Evolutionary conservation across 2,888 invertebrate species (phyloP).

Genomic region (Apamea sordens): DNA sequence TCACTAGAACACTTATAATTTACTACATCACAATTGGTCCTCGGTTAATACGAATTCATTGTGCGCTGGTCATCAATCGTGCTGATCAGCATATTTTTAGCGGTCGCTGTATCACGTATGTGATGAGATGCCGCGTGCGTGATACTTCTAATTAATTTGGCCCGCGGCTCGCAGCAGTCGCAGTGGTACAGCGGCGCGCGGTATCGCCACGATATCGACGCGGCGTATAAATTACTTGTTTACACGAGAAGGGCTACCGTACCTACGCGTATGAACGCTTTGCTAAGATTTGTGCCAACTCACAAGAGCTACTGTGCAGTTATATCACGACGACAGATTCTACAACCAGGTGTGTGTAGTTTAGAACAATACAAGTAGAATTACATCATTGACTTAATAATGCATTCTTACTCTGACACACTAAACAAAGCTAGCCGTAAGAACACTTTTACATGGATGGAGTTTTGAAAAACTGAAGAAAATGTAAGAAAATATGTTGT

Average conservation of each 20-base stretch:
- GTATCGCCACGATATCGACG: slow-evolving; percentile 38
- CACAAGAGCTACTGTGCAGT: slow-evolving; percentile 9
- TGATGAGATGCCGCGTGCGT: slow-evolving; percentile 35
- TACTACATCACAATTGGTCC: slow-evolving; percentile 2
- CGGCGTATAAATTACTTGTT: slow-evolving; percentile 43
- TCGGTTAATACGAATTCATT: slow-evolving; percentile 33
- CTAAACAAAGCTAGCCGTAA: neutral
- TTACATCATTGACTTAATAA: neutral
- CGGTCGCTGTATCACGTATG: slow-evolving; percentile 36
- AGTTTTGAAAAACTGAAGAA: slow-evolving; percentile 19
- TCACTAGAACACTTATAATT: slow-evolving; percentile 12
- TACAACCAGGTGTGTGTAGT: neutral
- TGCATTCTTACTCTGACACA: neutral
- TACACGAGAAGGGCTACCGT: slow-evolving; percentile 49
- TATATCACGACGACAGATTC: neutral
- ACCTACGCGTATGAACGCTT: slow-evolving; percentile 22
- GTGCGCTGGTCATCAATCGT: slow-evolving; percentile 23
- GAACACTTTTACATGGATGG: neutral
- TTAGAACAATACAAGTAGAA: neutral
- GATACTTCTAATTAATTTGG: slow-evolving; percentile 77
- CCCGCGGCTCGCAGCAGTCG: slow-evolving; percentile 70
- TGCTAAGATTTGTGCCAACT: slow-evolving; percentile 13
- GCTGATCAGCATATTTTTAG: slow-evolving; percentile 31
- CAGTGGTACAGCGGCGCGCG: neutral
- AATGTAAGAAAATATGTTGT: slow-evolving; percentile 13